These are phyloP conservation scores for Smithornis capensis DNA, from an alignment of 2,113 vertebrate genomes.

Conservation along the genomic window DNA sequence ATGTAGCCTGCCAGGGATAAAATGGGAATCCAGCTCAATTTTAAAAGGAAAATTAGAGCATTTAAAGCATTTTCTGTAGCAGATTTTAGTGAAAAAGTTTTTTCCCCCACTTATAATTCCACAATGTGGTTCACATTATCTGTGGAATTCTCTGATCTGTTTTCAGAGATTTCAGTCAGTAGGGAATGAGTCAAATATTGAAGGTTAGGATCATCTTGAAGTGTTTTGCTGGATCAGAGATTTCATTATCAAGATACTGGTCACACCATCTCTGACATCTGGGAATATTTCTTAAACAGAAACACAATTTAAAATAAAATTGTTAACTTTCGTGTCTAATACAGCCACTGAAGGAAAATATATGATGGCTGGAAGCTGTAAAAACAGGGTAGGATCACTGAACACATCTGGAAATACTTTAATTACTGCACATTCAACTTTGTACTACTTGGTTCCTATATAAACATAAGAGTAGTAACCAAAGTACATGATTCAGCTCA, in stretches of 20 bases:
- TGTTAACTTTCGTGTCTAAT: background rate
- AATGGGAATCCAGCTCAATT: background rate
- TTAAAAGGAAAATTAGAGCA: background rate
- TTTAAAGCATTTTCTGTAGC: background rate
- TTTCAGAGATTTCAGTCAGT: background rate
- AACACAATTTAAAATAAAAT: background rate
- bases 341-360: background rate
- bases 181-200: background rate
- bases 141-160: background rate
- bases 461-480: constrained; percentile 43
- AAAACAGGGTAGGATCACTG: constrained; percentile 40
- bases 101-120: background rate
- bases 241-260: constrained; percentile 13
- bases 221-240: constrained; percentile 27
- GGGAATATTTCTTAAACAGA: background rate
- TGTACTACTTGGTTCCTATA: constrained; percentile 32
- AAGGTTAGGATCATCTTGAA: constrained; percentile 25
- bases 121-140: background rate
- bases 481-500: background rate
- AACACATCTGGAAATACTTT: constrained; percentile 60
- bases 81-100: background rate
- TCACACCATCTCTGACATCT: background rate
- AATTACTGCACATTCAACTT: constrained; percentile 30
- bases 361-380: constrained; percentile 27
- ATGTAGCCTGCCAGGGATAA: background rate